Evolutionary conservation across 2,113 vertebrate species (phyloP).

Genomic region (Odocoileus hemionus): DNA sequence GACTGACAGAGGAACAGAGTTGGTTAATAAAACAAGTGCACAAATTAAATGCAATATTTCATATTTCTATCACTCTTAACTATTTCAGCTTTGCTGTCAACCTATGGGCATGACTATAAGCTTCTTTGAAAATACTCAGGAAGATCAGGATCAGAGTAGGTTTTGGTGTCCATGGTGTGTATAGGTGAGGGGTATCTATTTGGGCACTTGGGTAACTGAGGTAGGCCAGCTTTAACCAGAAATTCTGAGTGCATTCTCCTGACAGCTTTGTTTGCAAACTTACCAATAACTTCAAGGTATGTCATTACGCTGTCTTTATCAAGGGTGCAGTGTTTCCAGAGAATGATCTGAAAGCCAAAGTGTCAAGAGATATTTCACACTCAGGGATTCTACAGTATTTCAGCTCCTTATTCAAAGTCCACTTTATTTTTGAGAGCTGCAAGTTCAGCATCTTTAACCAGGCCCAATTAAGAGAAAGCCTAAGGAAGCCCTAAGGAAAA

Average conservation of each 20-base stretch:
- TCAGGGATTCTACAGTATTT: not conserved
- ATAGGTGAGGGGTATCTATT: accelerated
- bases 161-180: not conserved
- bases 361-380: not conserved
- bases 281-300: not conserved
- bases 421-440: not conserved
- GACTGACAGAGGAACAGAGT: not conserved
- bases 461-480: not conserved
- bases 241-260: not conserved
- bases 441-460: not conserved
- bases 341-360: not conserved
- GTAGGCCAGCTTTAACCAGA: not conserved
- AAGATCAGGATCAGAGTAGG: not conserved
- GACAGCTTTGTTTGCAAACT: not conserved
- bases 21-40: not conserved
- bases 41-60: not conserved
- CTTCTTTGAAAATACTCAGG: not conserved
- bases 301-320: not conserved
- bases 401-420: not conserved
- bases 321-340: not conserved
- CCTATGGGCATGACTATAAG: not conserved
- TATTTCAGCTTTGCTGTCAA: not conserved
- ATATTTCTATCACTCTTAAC: not conserved
- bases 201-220: not conserved
- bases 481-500: constrained; percentile 5